phyloP scores from a whole-genome alignment of 23 tunicate species.

The Phallusia fumigata region DNA sequence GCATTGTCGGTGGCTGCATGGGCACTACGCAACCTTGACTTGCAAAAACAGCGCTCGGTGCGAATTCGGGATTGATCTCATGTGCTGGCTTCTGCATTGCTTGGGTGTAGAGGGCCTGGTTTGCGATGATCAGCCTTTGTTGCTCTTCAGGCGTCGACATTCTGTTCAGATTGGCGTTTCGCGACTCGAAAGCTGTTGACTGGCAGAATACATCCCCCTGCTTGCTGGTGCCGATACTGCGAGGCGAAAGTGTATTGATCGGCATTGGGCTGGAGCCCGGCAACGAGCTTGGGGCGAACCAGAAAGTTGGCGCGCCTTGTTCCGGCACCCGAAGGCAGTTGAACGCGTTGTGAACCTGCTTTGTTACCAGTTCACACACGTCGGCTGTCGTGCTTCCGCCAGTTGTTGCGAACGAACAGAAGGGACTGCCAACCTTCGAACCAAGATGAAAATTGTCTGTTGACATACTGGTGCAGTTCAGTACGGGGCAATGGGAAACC shows the following conservation, averaged over 20 bases:
- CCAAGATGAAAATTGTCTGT: constrained; percentile 7
- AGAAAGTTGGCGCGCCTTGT: constrained; percentile 5
- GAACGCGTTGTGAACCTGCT: constrained; percentile 23
- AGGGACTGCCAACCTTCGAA: background rate
- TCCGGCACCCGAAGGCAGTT: constrained; percentile 22
- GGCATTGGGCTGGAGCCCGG: constrained; percentile 27
- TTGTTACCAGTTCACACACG: constrained; percentile 15
- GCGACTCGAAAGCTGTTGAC: background rate
- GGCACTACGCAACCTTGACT: background rate
- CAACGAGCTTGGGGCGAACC: constrained; percentile 31
- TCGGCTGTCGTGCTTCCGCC: constrained; percentile 1
- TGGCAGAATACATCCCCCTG: constrained; percentile 2
- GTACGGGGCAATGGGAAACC: background rate
- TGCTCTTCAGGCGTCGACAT: background rate
- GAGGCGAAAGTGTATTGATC: background rate
- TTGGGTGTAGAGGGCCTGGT: background rate
- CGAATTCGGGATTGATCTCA: background rate
- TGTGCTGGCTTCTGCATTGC: background rate
- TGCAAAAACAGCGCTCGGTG: background rate
- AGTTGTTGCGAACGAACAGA: constrained; percentile 3
- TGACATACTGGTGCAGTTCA: background rate
- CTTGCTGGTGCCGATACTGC: background rate
- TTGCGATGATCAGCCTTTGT: background rate
- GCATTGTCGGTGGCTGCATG: constrained; percentile 48
- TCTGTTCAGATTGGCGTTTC: background rate